A percentile compares a stretch with the other conserved stretches of the same genome.
phyloP scores from a whole-genome alignment of 1,140 invertebrate genomes.

The Piezodorus guildinii region DNA sequence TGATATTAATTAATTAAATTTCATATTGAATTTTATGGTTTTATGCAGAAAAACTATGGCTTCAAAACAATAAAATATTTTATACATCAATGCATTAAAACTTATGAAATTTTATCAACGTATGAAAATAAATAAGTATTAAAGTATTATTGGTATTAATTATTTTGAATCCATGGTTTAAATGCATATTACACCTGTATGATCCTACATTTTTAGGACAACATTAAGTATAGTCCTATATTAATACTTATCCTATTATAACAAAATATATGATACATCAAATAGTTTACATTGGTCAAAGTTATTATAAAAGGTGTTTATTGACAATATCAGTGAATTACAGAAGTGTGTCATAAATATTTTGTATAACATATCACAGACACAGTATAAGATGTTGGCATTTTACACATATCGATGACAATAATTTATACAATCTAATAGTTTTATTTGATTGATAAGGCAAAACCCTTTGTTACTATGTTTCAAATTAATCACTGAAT shows the following conservation, averaged over 20 bases:
- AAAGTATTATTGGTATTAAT: not conserved
- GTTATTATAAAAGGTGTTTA: constrained; percentile 15
- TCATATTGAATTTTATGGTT: not conserved
- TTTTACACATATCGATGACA: not conserved
- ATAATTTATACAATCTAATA: not conserved
- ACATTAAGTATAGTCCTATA: constrained; percentile 1
- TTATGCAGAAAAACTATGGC: not conserved
- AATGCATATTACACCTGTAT: not conserved
- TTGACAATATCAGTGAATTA: constrained; percentile 17
- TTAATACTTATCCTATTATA: constrained; percentile 8
- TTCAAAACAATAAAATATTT: not conserved
- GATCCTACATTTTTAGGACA: not conserved
- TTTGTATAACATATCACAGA: constrained; percentile 12
- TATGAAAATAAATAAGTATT: constrained; percentile 1
- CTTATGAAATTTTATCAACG: not conserved
- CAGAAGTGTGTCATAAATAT: constrained; percentile 10
- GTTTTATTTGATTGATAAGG: not conserved
- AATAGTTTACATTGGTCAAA: constrained; percentile 16
- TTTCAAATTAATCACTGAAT: not conserved
- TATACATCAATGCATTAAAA: not conserved
- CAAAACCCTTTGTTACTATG: not conserved
- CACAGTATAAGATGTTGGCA: constrained; percentile 13
- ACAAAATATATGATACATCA: constrained; percentile 19
- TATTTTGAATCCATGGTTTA: not conserved
- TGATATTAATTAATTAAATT: not conserved